A percentile compares a stretch with the other conserved stretches of the same genome.
phyloP scores from a whole-genome alignment of 2,113 vertebrate genomes.

The Tragulus kanchil region DNA sequence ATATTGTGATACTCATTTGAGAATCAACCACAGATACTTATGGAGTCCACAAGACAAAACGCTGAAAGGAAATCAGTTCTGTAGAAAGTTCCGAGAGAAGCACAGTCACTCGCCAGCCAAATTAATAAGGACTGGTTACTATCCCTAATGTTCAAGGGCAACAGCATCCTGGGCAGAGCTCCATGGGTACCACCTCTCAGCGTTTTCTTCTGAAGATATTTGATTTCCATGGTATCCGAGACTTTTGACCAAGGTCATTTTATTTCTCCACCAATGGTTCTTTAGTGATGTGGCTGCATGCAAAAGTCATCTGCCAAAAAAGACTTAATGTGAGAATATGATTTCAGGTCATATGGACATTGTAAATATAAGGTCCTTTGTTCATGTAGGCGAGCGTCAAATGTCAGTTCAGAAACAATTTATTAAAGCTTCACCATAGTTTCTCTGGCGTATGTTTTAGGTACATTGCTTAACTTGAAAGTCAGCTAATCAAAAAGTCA shows the following conservation, averaged over 20 bases:
- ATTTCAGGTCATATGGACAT: conserved; percentile 37
- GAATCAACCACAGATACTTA: rapidly evolving
- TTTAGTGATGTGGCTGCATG: not conserved
- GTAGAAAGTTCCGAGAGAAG: not conserved
- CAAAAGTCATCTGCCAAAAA: not conserved
- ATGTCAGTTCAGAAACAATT: conserved; percentile 31
- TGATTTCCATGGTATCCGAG: not conserved
- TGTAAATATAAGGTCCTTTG: not conserved
- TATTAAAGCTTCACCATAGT: conserved; percentile 42
- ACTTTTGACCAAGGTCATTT: not conserved
- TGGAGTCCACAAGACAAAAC: not conserved
- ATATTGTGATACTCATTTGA: not conserved
- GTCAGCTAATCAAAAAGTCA: not conserved
- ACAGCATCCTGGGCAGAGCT: not conserved
- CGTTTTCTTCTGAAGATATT: not conserved
- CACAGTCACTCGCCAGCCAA: rapidly evolving
- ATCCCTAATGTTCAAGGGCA: rapidly evolving
- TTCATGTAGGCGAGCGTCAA: not conserved
- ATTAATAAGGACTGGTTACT: rapidly evolving
- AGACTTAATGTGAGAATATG: conserved; percentile 21
- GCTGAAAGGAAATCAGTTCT: too few relatives aligned
- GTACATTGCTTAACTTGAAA: conserved; percentile 46
- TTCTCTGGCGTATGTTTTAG: conserved; percentile 33
- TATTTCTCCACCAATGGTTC: not conserved
- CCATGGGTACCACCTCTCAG: rapidly evolving